These are phyloP conservation scores for Rhyacichthys aspro DNA, from an alignment of 2,797 vertebrate species.

Conservation along the genomic window DNA sequence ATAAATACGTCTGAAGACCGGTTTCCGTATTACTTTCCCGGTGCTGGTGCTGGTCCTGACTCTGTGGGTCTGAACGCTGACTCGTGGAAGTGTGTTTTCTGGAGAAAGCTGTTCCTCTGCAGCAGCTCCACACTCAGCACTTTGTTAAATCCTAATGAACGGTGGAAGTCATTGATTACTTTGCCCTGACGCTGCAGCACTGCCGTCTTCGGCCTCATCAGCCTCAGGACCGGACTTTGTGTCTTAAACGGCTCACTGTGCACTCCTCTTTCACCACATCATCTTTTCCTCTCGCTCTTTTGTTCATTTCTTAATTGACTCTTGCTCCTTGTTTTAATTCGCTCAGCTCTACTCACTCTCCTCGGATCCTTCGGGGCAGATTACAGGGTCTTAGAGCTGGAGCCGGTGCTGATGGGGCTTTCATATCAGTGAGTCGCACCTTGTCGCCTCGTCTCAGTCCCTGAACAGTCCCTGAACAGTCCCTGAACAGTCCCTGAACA, in stretches of 20 bases:
- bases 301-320: slow-evolving; percentile 63
- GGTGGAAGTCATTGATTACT: slow-evolving; percentile 48
- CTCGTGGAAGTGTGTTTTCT: slow-evolving; percentile 1
- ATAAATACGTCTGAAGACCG: no score
- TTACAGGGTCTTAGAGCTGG: slow-evolving; percentile 60
- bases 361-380: slow-evolving; percentile 53
- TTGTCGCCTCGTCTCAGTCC: background rate
- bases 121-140: slow-evolving; percentile 56
- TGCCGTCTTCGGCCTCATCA: slow-evolving; percentile 32
- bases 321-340: slow-evolving; percentile 61
- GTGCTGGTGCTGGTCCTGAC: no score
- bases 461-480: no score
- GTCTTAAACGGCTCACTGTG: slow-evolving; percentile 20
- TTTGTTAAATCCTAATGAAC: slow-evolving; percentile 63
- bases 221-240: slow-evolving; percentile 13
- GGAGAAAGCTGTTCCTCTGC: slow-evolving; percentile 20
- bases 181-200: slow-evolving; percentile 44
- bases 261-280: slow-evolving; percentile 1
- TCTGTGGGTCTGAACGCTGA: background rate
- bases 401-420: slow-evolving; percentile 47
- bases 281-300: slow-evolving; percentile 31
- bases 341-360: slow-evolving; percentile 49
- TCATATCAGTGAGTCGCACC: slow-evolving; percentile 42
- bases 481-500: no score
- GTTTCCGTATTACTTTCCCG: no score